phyloP scores from a whole-genome alignment of 2,113 vertebrate genomes.

The Myrmecobius fasciatus region DNA sequence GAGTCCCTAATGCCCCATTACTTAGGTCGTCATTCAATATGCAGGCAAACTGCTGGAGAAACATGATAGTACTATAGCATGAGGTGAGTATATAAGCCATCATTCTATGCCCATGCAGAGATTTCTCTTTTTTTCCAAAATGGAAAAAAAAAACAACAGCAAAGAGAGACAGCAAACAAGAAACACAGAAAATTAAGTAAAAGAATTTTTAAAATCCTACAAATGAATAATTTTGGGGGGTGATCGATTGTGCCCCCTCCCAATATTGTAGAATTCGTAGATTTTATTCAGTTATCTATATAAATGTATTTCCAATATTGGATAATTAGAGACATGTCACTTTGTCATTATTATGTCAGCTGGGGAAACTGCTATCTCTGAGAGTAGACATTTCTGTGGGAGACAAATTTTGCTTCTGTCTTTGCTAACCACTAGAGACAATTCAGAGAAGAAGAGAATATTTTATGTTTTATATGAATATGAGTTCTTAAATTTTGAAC shows the following conservation, averaged over 20 bases:
- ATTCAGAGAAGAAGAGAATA: background rate
- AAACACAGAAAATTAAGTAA: background rate
- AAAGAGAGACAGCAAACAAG: slow-evolving; percentile 12
- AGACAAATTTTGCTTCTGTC: background rate
- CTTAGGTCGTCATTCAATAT: slow-evolving; percentile 45
- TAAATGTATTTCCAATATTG: slow-evolving; percentile 11
- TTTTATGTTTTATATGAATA: background rate
- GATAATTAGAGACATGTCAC: slow-evolving; percentile 12
- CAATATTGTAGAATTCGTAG: background rate
- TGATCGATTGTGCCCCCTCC: background rate
- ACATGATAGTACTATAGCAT: background rate
- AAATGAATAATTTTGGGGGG: background rate
- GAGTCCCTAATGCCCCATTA: slow-evolving; percentile 62
- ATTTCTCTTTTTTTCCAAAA: slow-evolving; percentile 43
- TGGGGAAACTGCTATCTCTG: background rate
- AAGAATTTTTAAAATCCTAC: slow-evolving; percentile 1
- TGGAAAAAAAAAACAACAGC: slow-evolving; percentile 17
- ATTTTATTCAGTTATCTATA: background rate
- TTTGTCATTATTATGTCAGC: background rate
- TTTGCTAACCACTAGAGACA: background rate
- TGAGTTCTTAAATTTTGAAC: background rate
- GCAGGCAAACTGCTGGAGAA: slow-evolving; percentile 48
- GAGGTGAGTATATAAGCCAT: slow-evolving; percentile 4
- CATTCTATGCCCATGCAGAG: slow-evolving; percentile 5
- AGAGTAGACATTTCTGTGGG: background rate